phyloP scores from a whole-genome alignment of 2,888 invertebrate genomes.

The Altica lythri region DNA sequence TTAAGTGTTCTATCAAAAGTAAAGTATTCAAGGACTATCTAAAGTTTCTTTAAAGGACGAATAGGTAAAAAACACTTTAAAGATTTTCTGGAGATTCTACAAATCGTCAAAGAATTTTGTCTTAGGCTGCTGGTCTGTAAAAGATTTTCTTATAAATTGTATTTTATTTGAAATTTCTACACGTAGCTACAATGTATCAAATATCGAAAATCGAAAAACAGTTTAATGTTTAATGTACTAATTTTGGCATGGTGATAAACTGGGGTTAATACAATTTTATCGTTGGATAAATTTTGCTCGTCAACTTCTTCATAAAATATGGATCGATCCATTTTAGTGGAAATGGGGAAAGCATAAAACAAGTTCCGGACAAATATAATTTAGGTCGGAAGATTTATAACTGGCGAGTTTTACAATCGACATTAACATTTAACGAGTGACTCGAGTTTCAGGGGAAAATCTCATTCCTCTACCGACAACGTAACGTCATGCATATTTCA shows the following conservation, averaged over 20 bases:
- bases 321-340: conserved; percentile 47
- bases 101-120: too few relatives aligned
- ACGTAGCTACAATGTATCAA: too few relatives aligned
- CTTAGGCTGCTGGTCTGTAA: too few relatives aligned
- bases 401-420: conserved; percentile 57
- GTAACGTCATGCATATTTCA: conserved; percentile 51
- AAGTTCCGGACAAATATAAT: conserved; percentile 55
- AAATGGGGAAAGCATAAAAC: conserved; percentile 50
- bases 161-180: too few relatives aligned
- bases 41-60: too few relatives aligned
- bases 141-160: too few relatives aligned
- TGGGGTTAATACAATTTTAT: conserved; percentile 38
- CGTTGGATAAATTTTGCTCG: conserved; percentile 43
- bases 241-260: conserved; percentile 30
- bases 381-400: conserved; percentile 55
- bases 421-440: conserved; percentile 55
- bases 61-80: too few relatives aligned
- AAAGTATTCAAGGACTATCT: too few relatives aligned
- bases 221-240: conserved; percentile 27
- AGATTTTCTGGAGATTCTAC: too few relatives aligned
- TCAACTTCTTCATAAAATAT: conserved; percentile 49
- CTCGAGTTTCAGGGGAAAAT: conserved; percentile 47
- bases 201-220: conserved; percentile 19
- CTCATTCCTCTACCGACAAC: conserved; percentile 47
- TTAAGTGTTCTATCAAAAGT: too few relatives aligned